Percentiles rank a stretch among this genome's conserved stretches.
phyloP scores from a whole-genome alignment of 2,113 vertebrate genomes.

The Pelusios castaneus region DNA sequence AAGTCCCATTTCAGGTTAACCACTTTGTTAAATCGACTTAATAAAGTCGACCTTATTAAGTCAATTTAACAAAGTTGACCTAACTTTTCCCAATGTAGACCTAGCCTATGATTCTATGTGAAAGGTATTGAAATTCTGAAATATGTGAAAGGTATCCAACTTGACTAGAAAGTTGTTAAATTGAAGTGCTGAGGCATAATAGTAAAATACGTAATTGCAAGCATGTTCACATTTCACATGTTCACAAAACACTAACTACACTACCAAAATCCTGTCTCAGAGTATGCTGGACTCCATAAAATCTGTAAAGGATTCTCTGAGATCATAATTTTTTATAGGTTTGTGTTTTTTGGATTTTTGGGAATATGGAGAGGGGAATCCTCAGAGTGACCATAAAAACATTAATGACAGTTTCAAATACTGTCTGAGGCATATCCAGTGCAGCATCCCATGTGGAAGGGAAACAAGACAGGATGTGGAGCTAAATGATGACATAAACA shows the following conservation, averaged over 20 bases:
- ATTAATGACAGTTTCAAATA: not conserved
- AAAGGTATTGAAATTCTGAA: conserved; percentile 19
- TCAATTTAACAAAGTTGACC: too few relatives aligned
- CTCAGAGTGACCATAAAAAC: not conserved
- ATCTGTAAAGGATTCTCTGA: conserved; percentile 15
- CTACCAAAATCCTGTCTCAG: conserved; percentile 54
- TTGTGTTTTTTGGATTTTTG: not conserved
- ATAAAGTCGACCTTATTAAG: too few relatives aligned
- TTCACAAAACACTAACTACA: conserved; percentile 49
- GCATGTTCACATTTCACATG: conserved; percentile 57
- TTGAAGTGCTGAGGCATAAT: conserved; percentile 61
- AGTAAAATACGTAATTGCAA: conserved; percentile 58
- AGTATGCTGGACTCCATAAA: not conserved
- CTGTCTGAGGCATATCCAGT: accelerated
- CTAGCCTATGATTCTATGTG: too few relatives aligned
- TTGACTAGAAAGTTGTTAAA: conserved; percentile 66
- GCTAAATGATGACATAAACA: not conserved
- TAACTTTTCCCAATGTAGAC: too few relatives aligned
- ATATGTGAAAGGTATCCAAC: conserved; percentile 47
- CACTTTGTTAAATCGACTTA: too few relatives aligned
- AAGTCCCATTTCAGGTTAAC: too few relatives aligned
- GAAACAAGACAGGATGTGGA: not conserved
- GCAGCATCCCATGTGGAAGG: not conserved
- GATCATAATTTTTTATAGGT: not conserved
- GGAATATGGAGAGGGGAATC: not conserved